These are phyloP conservation scores for Knipowitschia caucasica DNA, from an alignment of 2,797 vertebrate species.

Conservation along the genomic window DNA sequence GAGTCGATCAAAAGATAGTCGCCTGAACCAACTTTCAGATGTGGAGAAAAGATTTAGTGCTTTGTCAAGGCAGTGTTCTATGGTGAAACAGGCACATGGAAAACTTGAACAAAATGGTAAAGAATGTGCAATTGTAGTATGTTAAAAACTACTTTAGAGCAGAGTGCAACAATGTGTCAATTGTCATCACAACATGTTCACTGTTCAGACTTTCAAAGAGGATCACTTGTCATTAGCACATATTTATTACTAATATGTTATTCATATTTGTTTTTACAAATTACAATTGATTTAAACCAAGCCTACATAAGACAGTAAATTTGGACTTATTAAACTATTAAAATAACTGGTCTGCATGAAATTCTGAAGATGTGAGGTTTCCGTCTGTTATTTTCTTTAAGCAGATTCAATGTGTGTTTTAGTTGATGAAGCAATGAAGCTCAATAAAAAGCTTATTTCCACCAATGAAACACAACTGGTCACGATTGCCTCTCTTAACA, in stretches of 20 bases:
- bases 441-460: constrained; percentile 80
- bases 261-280: too few relatives aligned
- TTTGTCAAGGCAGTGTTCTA: constrained; percentile 76
- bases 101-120: constrained; percentile 87
- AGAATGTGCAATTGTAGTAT: not conserved
- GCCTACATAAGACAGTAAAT: too few relatives aligned
- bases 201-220: too few relatives aligned
- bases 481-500: constrained; percentile 77
- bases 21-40: constrained; percentile 86
- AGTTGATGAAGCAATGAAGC: constrained; percentile 86
- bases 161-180: too few relatives aligned
- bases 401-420: constrained; percentile 12
- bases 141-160: not conserved
- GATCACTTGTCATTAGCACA: too few relatives aligned
- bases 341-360: too few relatives aligned
- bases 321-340: too few relatives aligned
- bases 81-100: constrained; percentile 80
- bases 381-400: not conserved
- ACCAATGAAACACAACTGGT: constrained; percentile 81
- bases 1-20: constrained; percentile 80
- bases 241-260: too few relatives aligned
- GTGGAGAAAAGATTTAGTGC: constrained; percentile 79
- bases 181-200: too few relatives aligned
- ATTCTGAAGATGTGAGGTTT: not conserved
- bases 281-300: too few relatives aligned